Evolutionary conservation across 2,797 vertebrate species (phyloP).

Genomic region (Onychomys arenicola): DNA sequence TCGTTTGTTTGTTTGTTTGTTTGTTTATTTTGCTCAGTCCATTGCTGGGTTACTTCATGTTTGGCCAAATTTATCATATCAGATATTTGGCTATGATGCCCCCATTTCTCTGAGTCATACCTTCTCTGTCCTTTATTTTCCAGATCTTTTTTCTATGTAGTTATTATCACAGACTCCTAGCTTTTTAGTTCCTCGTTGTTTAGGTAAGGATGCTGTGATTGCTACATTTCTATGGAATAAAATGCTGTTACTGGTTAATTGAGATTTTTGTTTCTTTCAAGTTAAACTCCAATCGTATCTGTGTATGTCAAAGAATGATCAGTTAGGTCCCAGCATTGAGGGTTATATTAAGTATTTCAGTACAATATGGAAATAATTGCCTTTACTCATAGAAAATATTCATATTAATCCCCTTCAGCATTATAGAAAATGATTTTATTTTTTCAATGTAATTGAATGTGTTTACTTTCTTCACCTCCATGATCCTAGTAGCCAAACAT

Average conservation of each 20-base stretch:
- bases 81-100: slow-evolving; percentile 9
- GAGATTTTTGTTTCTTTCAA: slow-evolving; percentile 15
- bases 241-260: neutral
- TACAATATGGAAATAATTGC: slow-evolving; percentile 17
- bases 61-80: neutral
- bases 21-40: neutral
- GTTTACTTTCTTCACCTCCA: neutral
- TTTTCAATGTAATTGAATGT: slow-evolving; percentile 4
- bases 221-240: slow-evolving; percentile 1
- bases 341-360: neutral
- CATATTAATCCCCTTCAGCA: neutral
- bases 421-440: slow-evolving; percentile 52
- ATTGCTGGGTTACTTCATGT: neutral
- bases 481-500: neutral
- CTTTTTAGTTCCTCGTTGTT: neutral
- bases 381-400: slow-evolving; percentile 12
- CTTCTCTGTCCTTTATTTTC: neutral
- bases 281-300: neutral
- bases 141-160: neutral
- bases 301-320: neutral
- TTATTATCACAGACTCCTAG: neutral
- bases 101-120: neutral
- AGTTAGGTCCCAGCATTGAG: neutral
- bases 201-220: neutral
- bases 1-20: neutral